Base-by-base conservation (phyloP, 2,888 invertebrate genomes). In the Tromatobia lineatoria region DNA sequence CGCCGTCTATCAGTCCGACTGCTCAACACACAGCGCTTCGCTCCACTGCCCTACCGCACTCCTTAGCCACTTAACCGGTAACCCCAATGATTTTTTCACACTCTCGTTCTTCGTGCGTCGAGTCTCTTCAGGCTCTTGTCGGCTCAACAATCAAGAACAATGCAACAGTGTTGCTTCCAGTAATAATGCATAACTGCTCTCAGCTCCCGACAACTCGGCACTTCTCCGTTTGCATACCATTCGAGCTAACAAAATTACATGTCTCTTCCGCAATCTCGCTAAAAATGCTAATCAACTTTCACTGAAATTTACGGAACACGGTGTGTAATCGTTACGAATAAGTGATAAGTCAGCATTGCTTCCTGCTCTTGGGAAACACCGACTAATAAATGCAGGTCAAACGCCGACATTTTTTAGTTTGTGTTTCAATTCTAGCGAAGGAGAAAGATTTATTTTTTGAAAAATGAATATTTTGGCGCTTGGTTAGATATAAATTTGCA, bases 41-140 rank as follows among this genome's bases (percentile, higher is more conserved):
- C 70, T 80, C 80, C 54, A 81, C 80, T 81, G 81, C 52, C 81
- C 81, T 82, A 71, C 76, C 76, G 52, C 81, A 70, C 75, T 76
- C 61, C 47, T 74, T 64, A 52, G 66, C 52, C 75, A 64, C 64
- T 75, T 64, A 52, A 66, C 52, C 75, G 50, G 38, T 66, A 64
- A 75, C 75, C 64, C 75, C 75, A n/a, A 64, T 50, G 75, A 38
- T 64, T 75, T 59, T 61, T 59, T 50, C 18, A 23, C 45, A 47
- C 66, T 66, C 66, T 66, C 45, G 66, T 66, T 66, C 4, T 25
- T 38, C 11, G 61, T 18, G 15, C 61, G 29, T 61, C 59, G 73
- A 45, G 73, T n/a, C 57, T 59, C 73, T 59, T 74, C 47, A n/a
- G 50, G n/a, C n/a, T n/a, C n/a, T n/a, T 18, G 69, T 18, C 50